phyloP scores from a whole-genome alignment of 2,797 vertebrate genomes.

The Lindbergichthys nudifrons region DNA sequence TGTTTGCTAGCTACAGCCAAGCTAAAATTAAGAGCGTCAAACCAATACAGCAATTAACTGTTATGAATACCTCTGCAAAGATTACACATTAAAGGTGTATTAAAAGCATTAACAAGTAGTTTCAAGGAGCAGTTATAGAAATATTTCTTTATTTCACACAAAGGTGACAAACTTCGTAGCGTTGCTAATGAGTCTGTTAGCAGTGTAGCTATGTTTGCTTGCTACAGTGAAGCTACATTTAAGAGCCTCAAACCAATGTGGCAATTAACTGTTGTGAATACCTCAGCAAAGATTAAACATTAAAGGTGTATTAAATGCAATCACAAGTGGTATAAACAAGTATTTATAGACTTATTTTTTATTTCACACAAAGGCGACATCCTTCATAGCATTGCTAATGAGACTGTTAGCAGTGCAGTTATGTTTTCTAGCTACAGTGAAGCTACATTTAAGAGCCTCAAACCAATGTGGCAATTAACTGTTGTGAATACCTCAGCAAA shows the following conservation, averaged over 20 bases:
- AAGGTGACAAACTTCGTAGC: conserved; percentile 33
- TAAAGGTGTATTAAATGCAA: too few species aligned
- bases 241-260: conserved; percentile 14
- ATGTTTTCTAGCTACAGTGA: too few species aligned
- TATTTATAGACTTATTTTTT: too few species aligned
- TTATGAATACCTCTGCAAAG: background rate
- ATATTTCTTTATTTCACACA: background rate
- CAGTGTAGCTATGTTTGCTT: conserved; percentile 39
- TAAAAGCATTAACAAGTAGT: background rate
- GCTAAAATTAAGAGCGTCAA: too few species aligned
- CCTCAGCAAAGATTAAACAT: too few species aligned
- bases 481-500: background rate
- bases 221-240: conserved; percentile 67
- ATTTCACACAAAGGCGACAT: too few species aligned
- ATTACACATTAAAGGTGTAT: background rate
- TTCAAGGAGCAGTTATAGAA: background rate
- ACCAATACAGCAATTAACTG: background rate
- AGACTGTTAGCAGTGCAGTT: too few species aligned
- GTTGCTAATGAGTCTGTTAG: conserved; percentile 53
- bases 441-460: too few species aligned
- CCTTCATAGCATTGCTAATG: too few species aligned
- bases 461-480: background rate
- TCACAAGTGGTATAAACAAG: too few species aligned
- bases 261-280: too few species aligned
- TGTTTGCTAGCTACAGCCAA: too few species aligned